Evolutionary conservation across 1,140 invertebrate genomes (phyloP), one percentile per base, ranked within the genome.

Genomic region (Rhizoglyphus robini): DNA sequence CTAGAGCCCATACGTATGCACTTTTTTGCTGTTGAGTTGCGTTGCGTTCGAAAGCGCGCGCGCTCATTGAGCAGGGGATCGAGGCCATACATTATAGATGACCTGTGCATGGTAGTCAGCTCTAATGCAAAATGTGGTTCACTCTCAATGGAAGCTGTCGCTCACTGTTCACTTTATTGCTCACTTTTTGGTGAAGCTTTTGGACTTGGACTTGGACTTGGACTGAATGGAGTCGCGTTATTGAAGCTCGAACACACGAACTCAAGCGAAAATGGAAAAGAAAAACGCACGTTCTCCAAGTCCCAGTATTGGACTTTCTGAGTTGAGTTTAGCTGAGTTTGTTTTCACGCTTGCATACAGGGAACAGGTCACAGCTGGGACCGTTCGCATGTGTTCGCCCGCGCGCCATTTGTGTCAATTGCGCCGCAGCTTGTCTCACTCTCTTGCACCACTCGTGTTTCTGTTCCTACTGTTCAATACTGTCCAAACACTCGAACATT

Each of bases 31-130:
- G n/a, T n/a, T n/a, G n/a, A n/a, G n/a, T n/a, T n/a, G n/a, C n/a
- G n/a, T n/a, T n/a, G n/a, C n/a, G n/a, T n/a, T n/a, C n/a, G n/a
- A n/a, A n/a, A n/a, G n/a, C 36, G 18, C 36, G 18, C 36, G 18
- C 36, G 18, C 36, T 11, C 36, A 41, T 41, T 41, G 36, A n/a
- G n/a, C n/a, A n/a, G n/a, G n/a, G 41, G 15, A 46, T 46, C 23
- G 41, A 46, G 51, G 51, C 51, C 51, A 54, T 54, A 54, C 51
- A 54, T 54, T 54, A 54, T 54, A 54, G 51, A 54, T 54, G 51
- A 54, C 51, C 51, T 41, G 8, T 11, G 36, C 18, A 18, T 41
- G 8, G 36, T 41, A 54, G 51, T 32, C 8, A 41, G 8, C 8
- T 8, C 36, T 11, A 18, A 11, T 41, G 8, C 36, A 41, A 18